These are phyloP conservation scores for Artibeus jamaicensis DNA, from an alignment of 2,797 vertebrate species.

Conservation along the genomic window DNA sequence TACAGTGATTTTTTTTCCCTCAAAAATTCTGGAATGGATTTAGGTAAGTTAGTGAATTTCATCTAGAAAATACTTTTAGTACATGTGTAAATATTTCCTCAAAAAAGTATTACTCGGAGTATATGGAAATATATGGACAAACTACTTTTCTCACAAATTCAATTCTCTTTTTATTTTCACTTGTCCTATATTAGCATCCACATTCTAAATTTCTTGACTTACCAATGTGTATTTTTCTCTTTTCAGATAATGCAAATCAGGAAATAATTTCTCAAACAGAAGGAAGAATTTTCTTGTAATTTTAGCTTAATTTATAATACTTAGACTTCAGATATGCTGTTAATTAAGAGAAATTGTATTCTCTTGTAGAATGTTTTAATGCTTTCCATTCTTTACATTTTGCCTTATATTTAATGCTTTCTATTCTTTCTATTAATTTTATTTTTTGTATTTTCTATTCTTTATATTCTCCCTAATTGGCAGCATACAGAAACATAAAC, in stretches of 20 bases:
- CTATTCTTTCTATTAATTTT: too few relatives aligned
- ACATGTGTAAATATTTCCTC: not conserved
- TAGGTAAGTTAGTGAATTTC: not conserved
- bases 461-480: not conserved
- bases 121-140: not conserved
- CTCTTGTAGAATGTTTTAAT: not conserved
- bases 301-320: not conserved
- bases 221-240: not conserved
- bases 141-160: not conserved
- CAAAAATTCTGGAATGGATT: not conserved
- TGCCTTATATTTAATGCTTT: too few relatives aligned
- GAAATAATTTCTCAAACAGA: not conserved
- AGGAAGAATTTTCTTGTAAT: not conserved
- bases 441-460: too few relatives aligned
- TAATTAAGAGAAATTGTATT: not conserved
- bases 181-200: not conserved
- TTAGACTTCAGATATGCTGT: not conserved
- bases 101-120: not conserved
- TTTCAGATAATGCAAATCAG: not conserved
- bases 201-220: not conserved
- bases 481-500: not conserved
- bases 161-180: not conserved
- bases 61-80: not conserved
- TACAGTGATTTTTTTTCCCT: not conserved
- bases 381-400: not conserved